phyloP scores from a whole-genome alignment of 2,888 invertebrate species.

The Campoplex nolae region DNA sequence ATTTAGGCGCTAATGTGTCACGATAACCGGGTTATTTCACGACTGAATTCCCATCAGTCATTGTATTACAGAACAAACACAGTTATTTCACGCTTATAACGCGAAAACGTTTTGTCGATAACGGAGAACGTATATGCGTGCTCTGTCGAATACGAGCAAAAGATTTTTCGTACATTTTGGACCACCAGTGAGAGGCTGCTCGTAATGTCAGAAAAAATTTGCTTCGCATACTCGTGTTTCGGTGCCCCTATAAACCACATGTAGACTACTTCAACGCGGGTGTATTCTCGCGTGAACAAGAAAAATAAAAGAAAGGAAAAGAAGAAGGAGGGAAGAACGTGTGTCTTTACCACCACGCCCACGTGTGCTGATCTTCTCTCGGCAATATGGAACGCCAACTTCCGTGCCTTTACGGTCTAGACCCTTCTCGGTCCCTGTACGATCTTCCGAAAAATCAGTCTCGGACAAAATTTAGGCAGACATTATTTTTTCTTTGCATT shows the following conservation, averaged over 20 bases:
- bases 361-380: constrained; percentile 65
- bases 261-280: constrained; percentile 53
- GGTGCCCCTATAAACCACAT: constrained; percentile 53
- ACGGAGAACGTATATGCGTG: constrained; percentile 4
- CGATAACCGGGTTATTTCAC: constrained; percentile 64
- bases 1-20: constrained; percentile 69
- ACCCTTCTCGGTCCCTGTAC: neutral
- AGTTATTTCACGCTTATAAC: constrained; percentile 52
- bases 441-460: constrained; percentile 9
- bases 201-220: constrained; percentile 34
- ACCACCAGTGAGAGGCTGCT: constrained; percentile 51
- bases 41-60: constrained; percentile 62
- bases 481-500: neutral
- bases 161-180: constrained; percentile 39
- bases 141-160: constrained; percentile 10
- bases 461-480: neutral
- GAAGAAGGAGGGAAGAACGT: constrained; percentile 62
- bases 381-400: constrained; percentile 64
- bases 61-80: constrained; percentile 60
- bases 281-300: constrained; percentile 65
- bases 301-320: constrained; percentile 49
- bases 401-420: constrained; percentile 50
- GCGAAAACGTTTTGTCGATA: constrained; percentile 49
- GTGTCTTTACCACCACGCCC: constrained; percentile 66
- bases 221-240: constrained; percentile 62